Conservation (phyloP, 2,888 invertebrate genomes). For the Drosophila multiciliata region DNA sequence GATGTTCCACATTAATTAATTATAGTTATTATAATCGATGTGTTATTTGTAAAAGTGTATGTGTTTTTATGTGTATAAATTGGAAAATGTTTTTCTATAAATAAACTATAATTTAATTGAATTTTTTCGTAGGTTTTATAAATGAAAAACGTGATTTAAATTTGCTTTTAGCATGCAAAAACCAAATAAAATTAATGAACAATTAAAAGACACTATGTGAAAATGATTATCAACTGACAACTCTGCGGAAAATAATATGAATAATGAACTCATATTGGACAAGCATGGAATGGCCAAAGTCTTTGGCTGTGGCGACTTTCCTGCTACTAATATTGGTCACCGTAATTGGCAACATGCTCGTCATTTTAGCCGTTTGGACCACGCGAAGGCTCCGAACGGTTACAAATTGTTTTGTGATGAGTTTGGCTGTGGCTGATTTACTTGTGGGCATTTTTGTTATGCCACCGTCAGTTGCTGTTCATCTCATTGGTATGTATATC, state of each 20-base stretch:
- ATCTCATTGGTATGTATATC: slow-evolving; percentile 87
- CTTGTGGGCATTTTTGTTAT: slow-evolving; percentile 97
- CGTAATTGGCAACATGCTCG: slow-evolving; percentile 94
- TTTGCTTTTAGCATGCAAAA: slow-evolving; percentile 10
- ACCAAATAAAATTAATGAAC: slow-evolving; percentile 4
- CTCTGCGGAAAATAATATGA: slow-evolving; percentile 9
- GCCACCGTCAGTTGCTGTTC: slow-evolving; percentile 92
- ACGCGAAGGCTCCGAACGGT: slow-evolving; percentile 95
- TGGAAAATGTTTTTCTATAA: background rate
- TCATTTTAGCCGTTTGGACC: slow-evolving; percentile 94
- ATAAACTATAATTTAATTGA: background rate
- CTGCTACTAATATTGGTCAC: slow-evolving; percentile 90
- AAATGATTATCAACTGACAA: slow-evolving; percentile 13
- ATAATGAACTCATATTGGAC: slow-evolving; percentile 67
- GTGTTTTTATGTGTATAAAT: background rate
- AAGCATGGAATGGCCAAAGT: slow-evolving; percentile 86
- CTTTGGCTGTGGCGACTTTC: slow-evolving; percentile 87
- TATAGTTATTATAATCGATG: background rate
- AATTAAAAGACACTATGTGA: slow-evolving; percentile 8
- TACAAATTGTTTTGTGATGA: slow-evolving; percentile 98
- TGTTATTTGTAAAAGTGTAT: background rate
- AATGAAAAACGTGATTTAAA: background rate
- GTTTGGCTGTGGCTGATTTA: slow-evolving; percentile 96
- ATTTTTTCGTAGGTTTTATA: background rate
- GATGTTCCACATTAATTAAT: background rate